Evolutionary conservation across 2,113 vertebrate species (phyloP).

Genomic region (Lucifuga dentata): DNA sequence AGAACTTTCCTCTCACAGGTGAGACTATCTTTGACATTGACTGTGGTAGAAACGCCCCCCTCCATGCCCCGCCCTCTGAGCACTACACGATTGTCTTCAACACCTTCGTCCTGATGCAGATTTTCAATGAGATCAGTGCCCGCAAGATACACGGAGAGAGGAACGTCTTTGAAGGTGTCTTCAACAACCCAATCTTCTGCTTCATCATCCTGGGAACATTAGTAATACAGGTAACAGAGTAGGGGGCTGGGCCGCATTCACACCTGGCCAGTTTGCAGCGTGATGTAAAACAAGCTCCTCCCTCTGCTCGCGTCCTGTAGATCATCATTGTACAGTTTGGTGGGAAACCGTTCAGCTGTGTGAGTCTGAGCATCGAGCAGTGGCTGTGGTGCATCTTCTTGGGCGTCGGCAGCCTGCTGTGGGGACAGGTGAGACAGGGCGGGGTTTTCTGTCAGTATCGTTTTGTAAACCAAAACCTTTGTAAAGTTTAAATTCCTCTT

Average conservation of each 20-base stretch:
- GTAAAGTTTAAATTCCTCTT: too few species aligned
- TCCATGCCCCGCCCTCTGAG: constrained; percentile 95
- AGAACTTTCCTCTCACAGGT: constrained; percentile 77
- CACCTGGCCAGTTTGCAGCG: not conserved
- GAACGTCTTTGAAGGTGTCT: constrained; percentile 96
- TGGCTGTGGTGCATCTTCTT: constrained; percentile 98
- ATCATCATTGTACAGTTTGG: constrained; percentile 96
- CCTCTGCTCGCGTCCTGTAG: constrained; percentile 73
- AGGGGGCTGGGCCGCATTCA: too few species aligned
- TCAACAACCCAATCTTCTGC: constrained; percentile 97
- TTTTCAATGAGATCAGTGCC: constrained; percentile 98
- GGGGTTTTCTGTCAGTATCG: too few species aligned
- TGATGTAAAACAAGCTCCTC: not conserved
- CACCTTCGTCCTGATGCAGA: constrained; percentile 98
- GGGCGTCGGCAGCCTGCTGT: constrained; percentile 94
- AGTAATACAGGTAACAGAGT: constrained; percentile 87
- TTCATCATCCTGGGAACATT: constrained; percentile 93
- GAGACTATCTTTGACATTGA: constrained; percentile 95
- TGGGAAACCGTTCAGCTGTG: constrained; percentile 97
- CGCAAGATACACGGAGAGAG: constrained; percentile 98
- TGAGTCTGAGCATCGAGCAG: constrained; percentile 89
- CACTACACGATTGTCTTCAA: constrained; percentile 99
- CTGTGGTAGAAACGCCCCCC: constrained; percentile 92
- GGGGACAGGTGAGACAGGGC: constrained; percentile 92
- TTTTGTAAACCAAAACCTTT: too few species aligned